A percentile compares a stretch with the other conserved stretches of the same genome.
phyloP scores from a whole-genome alignment of 2,888 invertebrate genomes.

The Cheilosia soror region DNA sequence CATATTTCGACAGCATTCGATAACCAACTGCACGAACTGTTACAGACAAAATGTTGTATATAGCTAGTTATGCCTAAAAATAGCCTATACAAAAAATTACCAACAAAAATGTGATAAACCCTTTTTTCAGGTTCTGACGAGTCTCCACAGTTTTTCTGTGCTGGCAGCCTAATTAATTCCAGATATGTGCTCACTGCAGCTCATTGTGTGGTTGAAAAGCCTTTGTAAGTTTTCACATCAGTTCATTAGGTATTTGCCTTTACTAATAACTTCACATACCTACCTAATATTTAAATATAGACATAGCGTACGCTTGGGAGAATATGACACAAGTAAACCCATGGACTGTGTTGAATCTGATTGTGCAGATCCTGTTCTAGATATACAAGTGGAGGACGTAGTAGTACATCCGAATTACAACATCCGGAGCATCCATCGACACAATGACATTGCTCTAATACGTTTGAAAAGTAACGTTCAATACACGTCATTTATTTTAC shows the following conservation, averaged over 20 bases:
- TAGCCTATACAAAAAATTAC: not conserved
- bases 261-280: not conserved
- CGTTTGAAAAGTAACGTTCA: slow-evolving; percentile 85
- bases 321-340: slow-evolving; percentile 77
- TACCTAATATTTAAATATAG: slow-evolving; percentile 60
- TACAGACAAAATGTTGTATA: no score
- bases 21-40: no score
- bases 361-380: slow-evolving; percentile 86
- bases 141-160: slow-evolving; percentile 47
- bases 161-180: slow-evolving; percentile 58
- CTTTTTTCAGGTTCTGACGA: slow-evolving; percentile 26
- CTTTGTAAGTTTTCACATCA: slow-evolving; percentile 42
- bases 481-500: slow-evolving; percentile 85
- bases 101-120: not conserved
- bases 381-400: slow-evolving; percentile 86
- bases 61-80: not conserved
- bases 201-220: slow-evolving; percentile 50
- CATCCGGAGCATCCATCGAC: slow-evolving; percentile 85
- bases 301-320: slow-evolving; percentile 78
- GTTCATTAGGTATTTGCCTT: not conserved
- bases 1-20: no score
- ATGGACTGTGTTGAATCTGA: slow-evolving; percentile 82
- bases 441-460: slow-evolving; percentile 89
- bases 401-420: slow-evolving; percentile 87
- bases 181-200: slow-evolving; percentile 68